Conservation (phyloP, 2,113 vertebrate species). For the Cichladusa arquata region DNA sequence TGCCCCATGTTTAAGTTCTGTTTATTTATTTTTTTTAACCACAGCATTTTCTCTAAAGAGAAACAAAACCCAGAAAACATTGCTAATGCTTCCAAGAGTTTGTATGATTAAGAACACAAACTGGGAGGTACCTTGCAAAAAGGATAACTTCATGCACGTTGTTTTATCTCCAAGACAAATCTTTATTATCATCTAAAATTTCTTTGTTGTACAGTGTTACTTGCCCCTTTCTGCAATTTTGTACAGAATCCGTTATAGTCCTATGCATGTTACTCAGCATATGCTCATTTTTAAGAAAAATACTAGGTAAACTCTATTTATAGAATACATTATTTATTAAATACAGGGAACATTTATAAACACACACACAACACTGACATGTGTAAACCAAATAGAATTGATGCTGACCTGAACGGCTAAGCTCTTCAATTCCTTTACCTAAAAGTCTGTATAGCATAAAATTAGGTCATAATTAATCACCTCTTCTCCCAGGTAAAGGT, state of each 20-base stretch:
- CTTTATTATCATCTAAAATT: neutral
- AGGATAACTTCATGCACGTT: neutral
- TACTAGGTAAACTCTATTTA: neutral
- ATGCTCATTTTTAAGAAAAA: neutral
- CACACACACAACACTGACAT: neutral
- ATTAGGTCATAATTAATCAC: neutral
- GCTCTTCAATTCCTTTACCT: neutral
- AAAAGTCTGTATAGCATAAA: neutral
- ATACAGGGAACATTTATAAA: neutral
- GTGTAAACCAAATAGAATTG: neutral
- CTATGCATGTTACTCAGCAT: neutral
- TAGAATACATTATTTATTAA: neutral
- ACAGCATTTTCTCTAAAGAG: neutral
- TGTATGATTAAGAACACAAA: neutral
- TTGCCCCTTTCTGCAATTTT: neutral
- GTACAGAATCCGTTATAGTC: neutral
- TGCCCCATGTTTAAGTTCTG: neutral
- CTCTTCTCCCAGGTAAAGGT: neutral
- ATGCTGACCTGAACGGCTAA: neutral
- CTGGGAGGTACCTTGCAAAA: neutral
- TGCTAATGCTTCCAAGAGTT: neutral
- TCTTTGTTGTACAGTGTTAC: neutral
- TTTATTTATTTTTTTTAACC: neutral
- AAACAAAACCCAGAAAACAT: no score
- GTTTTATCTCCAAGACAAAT: neutral